Evolutionary conservation across 2,797 vertebrate genomes (phyloP).

Genomic region (Smutsia temminckii): DNA sequence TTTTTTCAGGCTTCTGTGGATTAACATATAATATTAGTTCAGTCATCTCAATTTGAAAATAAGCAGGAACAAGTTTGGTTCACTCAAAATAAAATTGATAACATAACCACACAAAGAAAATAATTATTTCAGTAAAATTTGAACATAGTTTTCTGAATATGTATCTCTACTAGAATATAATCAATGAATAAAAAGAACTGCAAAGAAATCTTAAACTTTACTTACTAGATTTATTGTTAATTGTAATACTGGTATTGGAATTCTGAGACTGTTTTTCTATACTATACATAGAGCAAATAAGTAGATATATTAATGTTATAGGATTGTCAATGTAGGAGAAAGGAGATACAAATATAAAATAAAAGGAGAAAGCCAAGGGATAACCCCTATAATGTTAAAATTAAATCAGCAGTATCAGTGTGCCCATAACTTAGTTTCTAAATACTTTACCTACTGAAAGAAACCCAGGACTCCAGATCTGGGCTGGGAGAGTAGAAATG

Average conservation of each 20-base stretch:
- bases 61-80: background rate
- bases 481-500: background rate
- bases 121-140: conserved; percentile 53
- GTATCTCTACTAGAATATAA: background rate
- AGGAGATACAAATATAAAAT: conserved; percentile 23
- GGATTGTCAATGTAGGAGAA: conserved; percentile 19
- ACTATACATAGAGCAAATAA: background rate
- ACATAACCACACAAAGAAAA: conserved; percentile 5
- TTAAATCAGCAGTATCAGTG: background rate
- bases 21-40: conserved; percentile 55
- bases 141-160: background rate
- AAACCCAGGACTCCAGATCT: background rate
- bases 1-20: conserved; percentile 55
- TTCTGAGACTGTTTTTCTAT: conserved; percentile 12
- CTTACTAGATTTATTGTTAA: background rate
- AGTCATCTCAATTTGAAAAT: conserved; percentile 47
- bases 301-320: background rate
- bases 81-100: conserved; percentile 19
- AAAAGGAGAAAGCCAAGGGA: background rate
- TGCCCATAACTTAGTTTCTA: conserved; percentile 35
- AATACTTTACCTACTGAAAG: conserved; percentile 11
- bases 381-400: conserved; percentile 16
- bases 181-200: background rate
- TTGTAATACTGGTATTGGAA: conserved; percentile 15
- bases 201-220: conserved; percentile 36